A percentile compares a stretch with the other conserved stretches of the same genome.
These are phyloP conservation scores for Paradoxurus hermaphroditus DNA, from an alignment of 2,113 vertebrate genomes.

Conservation along the genomic window DNA sequence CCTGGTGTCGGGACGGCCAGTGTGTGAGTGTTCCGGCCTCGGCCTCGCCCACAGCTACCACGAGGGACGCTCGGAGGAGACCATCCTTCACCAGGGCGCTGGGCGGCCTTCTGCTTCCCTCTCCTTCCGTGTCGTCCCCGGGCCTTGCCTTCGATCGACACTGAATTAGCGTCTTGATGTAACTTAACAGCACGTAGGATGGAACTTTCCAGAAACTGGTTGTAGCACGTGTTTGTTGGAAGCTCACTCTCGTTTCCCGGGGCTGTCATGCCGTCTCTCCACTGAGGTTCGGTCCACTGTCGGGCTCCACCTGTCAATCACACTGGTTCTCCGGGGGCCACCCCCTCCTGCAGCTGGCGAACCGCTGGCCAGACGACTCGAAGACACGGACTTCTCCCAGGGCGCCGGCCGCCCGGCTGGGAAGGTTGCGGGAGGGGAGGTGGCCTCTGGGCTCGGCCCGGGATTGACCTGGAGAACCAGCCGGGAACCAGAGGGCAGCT, in stretches of 20 bases:
- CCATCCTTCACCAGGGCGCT: not conserved
- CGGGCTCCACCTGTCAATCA: too few species aligned
- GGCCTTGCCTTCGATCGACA: too few species aligned
- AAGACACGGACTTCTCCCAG: not conserved
- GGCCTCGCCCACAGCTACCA: not conserved
- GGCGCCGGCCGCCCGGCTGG: not conserved
- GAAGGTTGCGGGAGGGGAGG: not conserved
- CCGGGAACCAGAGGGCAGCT: not conserved
- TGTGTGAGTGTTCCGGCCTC: fast-evolving
- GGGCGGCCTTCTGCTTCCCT: not conserved
- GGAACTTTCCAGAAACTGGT: not conserved
- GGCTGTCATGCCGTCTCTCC: fast-evolving
- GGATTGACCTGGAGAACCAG: not conserved
- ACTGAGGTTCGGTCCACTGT: too few species aligned
- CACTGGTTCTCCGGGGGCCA: fast-evolving
- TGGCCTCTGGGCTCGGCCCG: not conserved
- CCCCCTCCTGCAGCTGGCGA: not conserved
- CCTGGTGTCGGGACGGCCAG: fast-evolving
- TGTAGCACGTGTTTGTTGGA: fast-evolving
- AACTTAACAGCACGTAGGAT: fast-evolving
- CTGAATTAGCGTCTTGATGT: not conserved
- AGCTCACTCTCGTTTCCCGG: not conserved
- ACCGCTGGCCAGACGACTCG: fast-evolving
- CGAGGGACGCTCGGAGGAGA: fast-evolving
- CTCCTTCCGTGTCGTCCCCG: fast-evolving